These are phyloP conservation scores for Yponomeuta cagnagella DNA, from an alignment of 2,888 invertebrate species.

Conservation along the genomic window DNA sequence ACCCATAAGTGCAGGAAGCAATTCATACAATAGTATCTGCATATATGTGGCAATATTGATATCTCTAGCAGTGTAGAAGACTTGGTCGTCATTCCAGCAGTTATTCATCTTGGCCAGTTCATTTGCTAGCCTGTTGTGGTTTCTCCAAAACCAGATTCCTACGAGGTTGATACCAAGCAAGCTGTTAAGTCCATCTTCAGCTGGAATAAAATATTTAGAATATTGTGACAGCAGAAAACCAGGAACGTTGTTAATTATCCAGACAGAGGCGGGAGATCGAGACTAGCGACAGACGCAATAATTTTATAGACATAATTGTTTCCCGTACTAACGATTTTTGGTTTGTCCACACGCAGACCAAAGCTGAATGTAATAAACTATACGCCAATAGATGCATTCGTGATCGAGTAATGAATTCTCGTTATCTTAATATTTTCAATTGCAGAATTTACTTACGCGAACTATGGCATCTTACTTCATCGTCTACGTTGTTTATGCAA, in stretches of 20 bases:
- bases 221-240: not conserved
- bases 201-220: not conserved
- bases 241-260: too few relatives aligned
- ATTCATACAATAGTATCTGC: constrained; percentile 41
- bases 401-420: too few relatives aligned
- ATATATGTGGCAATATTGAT: constrained; percentile 38
- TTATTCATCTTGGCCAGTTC: constrained; percentile 35
- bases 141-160: constrained; percentile 36
- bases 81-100: constrained; percentile 41
- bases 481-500: constrained; percentile 31
- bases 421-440: not conserved
- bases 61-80: constrained; percentile 40
- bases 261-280: too few relatives aligned
- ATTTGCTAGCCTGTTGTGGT: constrained; percentile 39
- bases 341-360: too few relatives aligned
- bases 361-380: too few relatives aligned
- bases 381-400: too few relatives aligned
- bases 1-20: constrained; percentile 39
- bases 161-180: constrained; percentile 23
- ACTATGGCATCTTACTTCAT: constrained; percentile 34
- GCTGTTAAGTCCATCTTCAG: constrained; percentile 30
- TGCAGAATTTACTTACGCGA: constrained; percentile 26
- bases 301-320: too few relatives aligned
- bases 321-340: too few relatives aligned
- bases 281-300: too few relatives aligned